These are phyloP conservation scores for Amiota minor DNA, from an alignment of 2,888 invertebrate species.

Conservation along the genomic window DNA sequence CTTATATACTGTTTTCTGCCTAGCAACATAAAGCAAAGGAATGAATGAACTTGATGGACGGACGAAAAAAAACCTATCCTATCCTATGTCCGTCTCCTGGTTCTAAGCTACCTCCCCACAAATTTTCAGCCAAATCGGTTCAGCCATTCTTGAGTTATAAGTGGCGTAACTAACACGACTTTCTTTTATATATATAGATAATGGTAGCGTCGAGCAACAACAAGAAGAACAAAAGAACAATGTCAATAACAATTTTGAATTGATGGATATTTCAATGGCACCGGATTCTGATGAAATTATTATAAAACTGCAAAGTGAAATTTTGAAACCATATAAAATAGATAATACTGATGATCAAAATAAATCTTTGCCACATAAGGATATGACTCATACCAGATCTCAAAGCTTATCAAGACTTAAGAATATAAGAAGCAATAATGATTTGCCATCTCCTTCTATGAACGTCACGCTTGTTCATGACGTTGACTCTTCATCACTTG, in stretches of 20 bases:
- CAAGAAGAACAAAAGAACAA: neutral
- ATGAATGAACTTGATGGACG: too few species aligned
- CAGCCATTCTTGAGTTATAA: too few species aligned
- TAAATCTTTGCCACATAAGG: neutral
- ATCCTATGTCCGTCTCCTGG: too few species aligned
- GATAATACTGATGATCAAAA: slow-evolving; percentile 38
- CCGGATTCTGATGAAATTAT: slow-evolving; percentile 50
- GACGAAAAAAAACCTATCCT: too few species aligned
- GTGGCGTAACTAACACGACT: too few species aligned
- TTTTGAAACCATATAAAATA: neutral
- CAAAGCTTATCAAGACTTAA: slow-evolving; percentile 40
- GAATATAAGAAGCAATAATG: slow-evolving; percentile 41
- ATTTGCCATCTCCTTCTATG: slow-evolving; percentile 53
- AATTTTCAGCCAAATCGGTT: too few species aligned
- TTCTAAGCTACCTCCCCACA: too few species aligned
- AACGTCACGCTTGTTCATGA: slow-evolving; percentile 46
- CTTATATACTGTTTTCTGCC: too few species aligned
- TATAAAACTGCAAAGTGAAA: slow-evolving; percentile 41
- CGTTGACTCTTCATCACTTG: neutral
- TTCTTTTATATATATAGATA: too few species aligned
- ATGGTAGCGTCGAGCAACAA: too few species aligned
- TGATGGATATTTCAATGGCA: neutral
- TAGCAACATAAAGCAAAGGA: too few species aligned
- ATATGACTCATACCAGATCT: slow-evolving; percentile 36
- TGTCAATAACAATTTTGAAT: neutral